These are phyloP conservation scores for Donacobius atricapilla DNA, from an alignment of 2,113 vertebrate species.

Conservation along the genomic window DNA sequence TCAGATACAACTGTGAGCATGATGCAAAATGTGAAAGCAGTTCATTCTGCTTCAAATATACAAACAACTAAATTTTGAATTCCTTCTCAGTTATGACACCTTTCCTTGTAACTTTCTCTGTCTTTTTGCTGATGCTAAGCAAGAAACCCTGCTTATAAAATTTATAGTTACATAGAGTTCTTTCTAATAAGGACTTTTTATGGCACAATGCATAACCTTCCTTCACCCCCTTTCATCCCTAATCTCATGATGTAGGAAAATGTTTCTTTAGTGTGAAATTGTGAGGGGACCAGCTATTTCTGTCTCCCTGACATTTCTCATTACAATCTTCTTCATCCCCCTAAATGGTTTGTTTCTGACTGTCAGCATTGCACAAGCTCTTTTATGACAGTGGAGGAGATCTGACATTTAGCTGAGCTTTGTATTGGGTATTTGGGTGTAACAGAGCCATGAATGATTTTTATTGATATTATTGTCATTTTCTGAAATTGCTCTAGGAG, in stretches of 20 bases:
- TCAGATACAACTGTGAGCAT: neutral
- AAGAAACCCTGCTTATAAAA: neutral
- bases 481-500: neutral
- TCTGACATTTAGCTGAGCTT: slow-evolving; percentile 20
- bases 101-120: neutral
- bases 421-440: neutral
- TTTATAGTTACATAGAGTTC: neutral
- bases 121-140: neutral
- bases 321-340: neutral
- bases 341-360: slow-evolving; percentile 14
- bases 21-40: neutral
- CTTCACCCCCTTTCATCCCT: neutral
- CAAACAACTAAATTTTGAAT: neutral
- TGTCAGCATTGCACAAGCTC: neutral
- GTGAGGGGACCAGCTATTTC: slow-evolving; percentile 17
- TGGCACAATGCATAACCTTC: neutral
- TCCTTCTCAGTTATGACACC: neutral
- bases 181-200: neutral
- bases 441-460: neutral
- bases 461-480: neutral
- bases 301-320: slow-evolving; percentile 29
- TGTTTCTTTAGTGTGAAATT: neutral
- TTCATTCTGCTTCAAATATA: neutral
- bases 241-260: neutral
- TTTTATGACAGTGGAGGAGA: neutral